These are phyloP conservation scores for Leucopsar rothschildi DNA, from an alignment of 2,113 vertebrate genomes.

Conservation along the genomic window DNA sequence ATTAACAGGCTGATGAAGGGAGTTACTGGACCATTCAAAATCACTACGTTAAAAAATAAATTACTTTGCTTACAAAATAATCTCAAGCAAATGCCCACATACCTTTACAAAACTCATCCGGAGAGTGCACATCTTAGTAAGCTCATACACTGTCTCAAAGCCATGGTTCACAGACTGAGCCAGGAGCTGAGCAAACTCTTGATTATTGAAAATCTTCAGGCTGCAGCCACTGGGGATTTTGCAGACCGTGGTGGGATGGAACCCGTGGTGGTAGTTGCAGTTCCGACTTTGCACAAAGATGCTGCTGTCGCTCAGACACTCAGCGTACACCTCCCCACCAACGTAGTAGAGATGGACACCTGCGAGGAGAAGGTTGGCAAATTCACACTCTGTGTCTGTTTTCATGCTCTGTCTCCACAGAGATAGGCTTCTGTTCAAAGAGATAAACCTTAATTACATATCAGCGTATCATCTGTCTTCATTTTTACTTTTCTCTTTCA, in stretches of 20 bases:
- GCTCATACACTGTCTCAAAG: constrained; percentile 97
- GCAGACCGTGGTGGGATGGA: constrained; percentile 97
- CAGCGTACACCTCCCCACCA: constrained; percentile 95
- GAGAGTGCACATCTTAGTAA: constrained; percentile 99
- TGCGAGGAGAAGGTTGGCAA: constrained; percentile 43
- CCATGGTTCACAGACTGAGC: constrained; percentile 98
- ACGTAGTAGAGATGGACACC: constrained; percentile 98
- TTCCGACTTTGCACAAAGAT: constrained; percentile 99
- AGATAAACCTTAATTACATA: background rate
- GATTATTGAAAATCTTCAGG: constrained; percentile 98
- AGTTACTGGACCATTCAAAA: background rate
- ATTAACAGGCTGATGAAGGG: background rate
- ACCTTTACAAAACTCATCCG: constrained; percentile 99
- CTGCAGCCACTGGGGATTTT: constrained; percentile 98
- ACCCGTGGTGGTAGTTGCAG: constrained; percentile 98
- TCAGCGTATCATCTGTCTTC: background rate
- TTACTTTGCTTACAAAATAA: background rate
- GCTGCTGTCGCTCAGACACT: constrained; percentile 97
- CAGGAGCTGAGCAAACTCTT: constrained; percentile 95
- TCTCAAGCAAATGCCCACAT: background rate
- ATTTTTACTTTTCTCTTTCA: background rate
- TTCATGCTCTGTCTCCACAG: background rate
- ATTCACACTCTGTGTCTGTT: background rate
- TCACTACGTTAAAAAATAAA: background rate
- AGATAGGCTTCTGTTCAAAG: background rate